Evolutionary conservation across 2,797 vertebrate genomes (phyloP).

Genomic region (Lindbergichthys nudifrons): DNA sequence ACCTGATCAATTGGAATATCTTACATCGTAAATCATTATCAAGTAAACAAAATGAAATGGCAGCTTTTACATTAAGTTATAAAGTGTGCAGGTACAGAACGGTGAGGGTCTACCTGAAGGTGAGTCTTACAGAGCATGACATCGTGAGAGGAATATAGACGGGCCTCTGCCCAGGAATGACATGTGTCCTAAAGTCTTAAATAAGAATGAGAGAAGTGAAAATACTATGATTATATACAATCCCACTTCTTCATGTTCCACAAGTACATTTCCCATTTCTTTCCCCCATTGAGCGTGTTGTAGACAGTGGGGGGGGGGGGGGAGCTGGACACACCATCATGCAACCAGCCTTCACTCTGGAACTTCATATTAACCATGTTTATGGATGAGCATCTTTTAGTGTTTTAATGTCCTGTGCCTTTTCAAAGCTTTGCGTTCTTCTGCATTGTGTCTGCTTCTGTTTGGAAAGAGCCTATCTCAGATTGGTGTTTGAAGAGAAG

Average conservation of each 20-base stretch:
- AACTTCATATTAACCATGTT: too few species aligned
- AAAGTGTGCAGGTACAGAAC: conserved; percentile 3
- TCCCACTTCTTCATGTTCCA: not conserved
- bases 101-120: not conserved
- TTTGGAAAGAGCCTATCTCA: too few species aligned
- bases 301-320: not conserved
- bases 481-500: too few species aligned
- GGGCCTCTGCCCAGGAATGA: not conserved
- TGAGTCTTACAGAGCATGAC: conserved; percentile 1
- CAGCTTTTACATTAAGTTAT: not conserved
- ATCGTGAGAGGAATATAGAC: not conserved
- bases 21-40: not conserved
- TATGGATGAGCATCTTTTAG: too few species aligned
- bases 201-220: not conserved
- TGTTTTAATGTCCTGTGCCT: too few species aligned
- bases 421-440: too few species aligned
- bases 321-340: not conserved
- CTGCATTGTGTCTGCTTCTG: too few species aligned
- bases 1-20: conserved; percentile 19
- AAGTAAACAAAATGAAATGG: conserved; percentile 12
- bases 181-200: not conserved
- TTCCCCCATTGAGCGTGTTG: not conserved
- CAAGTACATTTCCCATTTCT: conserved; percentile 18
- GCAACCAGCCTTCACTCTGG: too few species aligned
- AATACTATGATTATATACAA: not conserved